Evolutionary conservation across 2,888 invertebrate genomes (phyloP).

Genomic region (Pherbina coryleti): DNA sequence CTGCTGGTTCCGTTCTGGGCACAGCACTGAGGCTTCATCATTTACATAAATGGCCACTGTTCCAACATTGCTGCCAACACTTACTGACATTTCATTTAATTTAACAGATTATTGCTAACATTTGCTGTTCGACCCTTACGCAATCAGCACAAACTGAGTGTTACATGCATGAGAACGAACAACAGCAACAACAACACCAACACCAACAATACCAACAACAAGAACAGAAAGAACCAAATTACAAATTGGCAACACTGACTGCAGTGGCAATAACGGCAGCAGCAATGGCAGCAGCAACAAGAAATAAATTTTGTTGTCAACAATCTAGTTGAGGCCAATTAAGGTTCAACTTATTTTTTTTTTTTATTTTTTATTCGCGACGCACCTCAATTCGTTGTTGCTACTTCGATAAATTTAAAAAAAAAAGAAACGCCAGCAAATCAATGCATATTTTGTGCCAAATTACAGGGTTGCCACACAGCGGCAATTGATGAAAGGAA

Average conservation of each 20-base stretch:
- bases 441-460: slow-evolving; percentile 3
- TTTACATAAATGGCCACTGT: not conserved
- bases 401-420: not conserved
- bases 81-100: slow-evolving; percentile 28
- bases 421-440: not conserved
- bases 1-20: no score
- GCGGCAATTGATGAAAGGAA: not conserved
- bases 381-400: slow-evolving; percentile 1
- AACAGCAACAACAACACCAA: not conserved
- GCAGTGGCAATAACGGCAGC: not conserved
- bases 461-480: not conserved
- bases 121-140: not conserved
- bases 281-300: not conserved
- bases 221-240: not conserved
- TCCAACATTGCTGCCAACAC: slow-evolving; percentile 20
- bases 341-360: slow-evolving; percentile 1
- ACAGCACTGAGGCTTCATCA: not conserved
- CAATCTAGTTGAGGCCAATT: slow-evolving; percentile 11
- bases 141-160: not conserved
- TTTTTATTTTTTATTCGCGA: not conserved
- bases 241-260: not conserved
- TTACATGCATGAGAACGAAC: not conserved
- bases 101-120: slow-evolving; percentile 15
- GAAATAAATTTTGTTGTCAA: not conserved
- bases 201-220: not conserved